Conservation (phyloP, 1,140 invertebrate species). For the Schlechtendalia chinensis region DNA sequence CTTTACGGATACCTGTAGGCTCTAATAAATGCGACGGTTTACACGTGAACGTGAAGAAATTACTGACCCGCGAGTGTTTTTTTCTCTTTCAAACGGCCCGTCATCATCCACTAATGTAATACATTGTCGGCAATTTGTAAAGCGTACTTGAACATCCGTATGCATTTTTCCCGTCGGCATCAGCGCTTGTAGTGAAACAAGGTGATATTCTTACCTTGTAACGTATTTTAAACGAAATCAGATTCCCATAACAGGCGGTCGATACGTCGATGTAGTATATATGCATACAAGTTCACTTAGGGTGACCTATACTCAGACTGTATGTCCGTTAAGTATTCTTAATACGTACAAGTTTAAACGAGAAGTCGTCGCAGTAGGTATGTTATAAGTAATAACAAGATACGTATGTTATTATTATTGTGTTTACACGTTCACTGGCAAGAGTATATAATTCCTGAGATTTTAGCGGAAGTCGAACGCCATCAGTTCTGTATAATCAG, state of each 20-base stretch:
- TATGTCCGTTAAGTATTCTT: no score
- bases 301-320: no score
- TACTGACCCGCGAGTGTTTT: not conserved
- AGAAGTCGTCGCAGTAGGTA: no score
- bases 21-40: not conserved
- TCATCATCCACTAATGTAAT: not conserved
- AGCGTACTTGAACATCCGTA: not conserved
- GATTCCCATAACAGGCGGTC: conserved; percentile 16
- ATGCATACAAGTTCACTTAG: no score
- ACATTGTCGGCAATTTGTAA: not conserved
- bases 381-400: no score
- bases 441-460: no score
- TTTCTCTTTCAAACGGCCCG: not conserved
- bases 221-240: not conserved
- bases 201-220: conserved; percentile 22
- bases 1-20: not conserved
- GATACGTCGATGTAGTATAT: not conserved
- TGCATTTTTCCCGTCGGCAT: not conserved
- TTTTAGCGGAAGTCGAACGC: not conserved
- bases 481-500: no score
- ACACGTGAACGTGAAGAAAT: not conserved
- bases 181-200: not conserved
- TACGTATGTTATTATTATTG: no score
- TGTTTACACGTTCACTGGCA: no score
- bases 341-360: no score